Evolutionary conservation across 2,113 vertebrate species (phyloP).

Genomic region (Pagrus major): DNA sequence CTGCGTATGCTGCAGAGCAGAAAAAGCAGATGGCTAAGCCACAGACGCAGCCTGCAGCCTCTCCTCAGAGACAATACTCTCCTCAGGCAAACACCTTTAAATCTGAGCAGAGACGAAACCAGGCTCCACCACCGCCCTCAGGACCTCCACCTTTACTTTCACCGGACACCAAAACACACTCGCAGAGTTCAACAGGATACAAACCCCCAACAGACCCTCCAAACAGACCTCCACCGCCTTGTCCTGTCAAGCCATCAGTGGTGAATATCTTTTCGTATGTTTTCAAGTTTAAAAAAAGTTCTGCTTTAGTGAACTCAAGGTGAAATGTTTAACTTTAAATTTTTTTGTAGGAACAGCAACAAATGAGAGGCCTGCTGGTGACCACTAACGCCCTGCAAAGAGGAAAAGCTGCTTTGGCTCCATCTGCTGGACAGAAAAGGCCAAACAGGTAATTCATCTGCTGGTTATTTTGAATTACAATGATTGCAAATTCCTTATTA

Average conservation of each 20-base stretch:
- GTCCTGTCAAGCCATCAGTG: conserved; percentile 64
- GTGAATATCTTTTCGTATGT: conserved; percentile 37
- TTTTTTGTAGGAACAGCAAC: conserved; percentile 53
- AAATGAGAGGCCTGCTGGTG: conserved; percentile 42
- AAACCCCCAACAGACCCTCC: conserved; percentile 79
- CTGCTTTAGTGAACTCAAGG: background rate
- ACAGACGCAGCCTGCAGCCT: background rate
- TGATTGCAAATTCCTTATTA: background rate
- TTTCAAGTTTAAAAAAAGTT: background rate
- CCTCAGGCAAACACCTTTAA: conserved; percentile 43
- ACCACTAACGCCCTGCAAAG: conserved; percentile 48
- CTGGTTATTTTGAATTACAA: background rate
- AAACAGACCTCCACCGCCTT: conserved; percentile 82
- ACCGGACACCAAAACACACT: conserved; percentile 14
- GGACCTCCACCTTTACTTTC: conserved; percentile 33
- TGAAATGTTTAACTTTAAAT: background rate
- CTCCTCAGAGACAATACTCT: conserved; percentile 29
- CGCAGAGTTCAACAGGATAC: conserved; percentile 30
- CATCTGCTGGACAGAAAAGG: conserved; percentile 80
- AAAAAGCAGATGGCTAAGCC: background rate
- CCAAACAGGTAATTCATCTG: conserved; percentile 65
- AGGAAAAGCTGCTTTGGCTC: conserved; percentile 68
- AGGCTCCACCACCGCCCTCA: conserved; percentile 38
- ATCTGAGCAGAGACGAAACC: conserved; percentile 19
- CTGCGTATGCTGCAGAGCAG: conserved; percentile 48